Base-by-base conservation (phyloP, 2,888 invertebrate species). In the Platycnemis pennipes region DNA sequence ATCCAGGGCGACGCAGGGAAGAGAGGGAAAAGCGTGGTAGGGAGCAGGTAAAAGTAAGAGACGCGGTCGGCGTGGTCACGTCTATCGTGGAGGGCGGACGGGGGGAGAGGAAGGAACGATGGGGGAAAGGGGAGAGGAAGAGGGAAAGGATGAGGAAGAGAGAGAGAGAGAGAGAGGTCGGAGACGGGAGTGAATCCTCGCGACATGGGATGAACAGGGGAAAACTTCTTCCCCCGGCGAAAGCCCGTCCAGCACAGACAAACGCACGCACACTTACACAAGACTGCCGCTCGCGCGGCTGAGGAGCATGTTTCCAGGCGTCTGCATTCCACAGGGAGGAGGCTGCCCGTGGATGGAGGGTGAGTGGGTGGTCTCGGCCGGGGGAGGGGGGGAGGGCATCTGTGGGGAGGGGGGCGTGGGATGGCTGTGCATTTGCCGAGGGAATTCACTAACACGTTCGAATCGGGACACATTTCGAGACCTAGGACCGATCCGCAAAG, bases 301-400 rank as follows among this genome's bases (percentile, higher is more conserved):
- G 77, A 77, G 77, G 77, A 22, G 89, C 88, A 53, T 89, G 88
- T 89, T 89, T 89, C 88, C 53, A 53, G 89, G 89, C 89, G 89
- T 89, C 89, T 89, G 89, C 89, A 89, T 89, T 89, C 89, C 89
- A 42, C 53, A 42, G 37, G 89, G 56, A 53, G 88, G 53, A 53
- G 88, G 53, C 53, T 53, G 53, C 37, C 49, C 63, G 26, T 8
- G 88, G 88, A 22, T 31, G 88, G 46, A 26, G 88, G 87, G 45
- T 16, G 26, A 45, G 87, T 4, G 49, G 42, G 5, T 5, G 44
- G 44, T 42, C 11, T 13, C 0, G 42, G 86, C 13, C 0, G 11
- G 44, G 44, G 86, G 16, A 26, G 86, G 16, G 3, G 26, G 86
- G 86, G 16, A 77, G 37, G 77, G 31, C 31, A n/a, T n/a, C n/a